Conservation (phyloP, 2,113 vertebrate species). For the Mesembrinibis cayennensis region DNA sequence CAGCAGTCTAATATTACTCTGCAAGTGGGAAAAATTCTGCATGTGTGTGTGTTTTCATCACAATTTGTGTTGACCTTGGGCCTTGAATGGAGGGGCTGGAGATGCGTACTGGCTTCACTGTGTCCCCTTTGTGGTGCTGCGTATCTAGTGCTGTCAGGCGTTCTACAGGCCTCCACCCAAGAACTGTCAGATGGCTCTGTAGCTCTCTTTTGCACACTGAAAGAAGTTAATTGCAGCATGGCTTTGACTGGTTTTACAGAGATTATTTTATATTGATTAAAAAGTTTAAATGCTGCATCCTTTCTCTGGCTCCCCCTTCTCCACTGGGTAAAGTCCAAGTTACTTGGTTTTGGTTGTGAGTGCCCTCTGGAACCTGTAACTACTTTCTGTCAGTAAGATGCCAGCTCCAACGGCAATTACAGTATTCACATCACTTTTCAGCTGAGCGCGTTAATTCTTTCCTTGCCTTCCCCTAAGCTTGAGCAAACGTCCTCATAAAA, state of each 20-base stretch:
- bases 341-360: not conserved
- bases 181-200: not conserved
- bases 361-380: not conserved
- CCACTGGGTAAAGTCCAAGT: not conserved
- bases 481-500: not conserved
- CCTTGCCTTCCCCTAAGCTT: not conserved
- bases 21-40: not conserved
- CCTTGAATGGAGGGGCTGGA: not conserved
- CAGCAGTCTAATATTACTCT: not conserved
- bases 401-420: not conserved
- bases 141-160: not conserved
- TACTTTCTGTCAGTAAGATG: not conserved
- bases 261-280: conserved; percentile 34
- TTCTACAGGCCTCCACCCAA: not conserved
- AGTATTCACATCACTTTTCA: not conserved
- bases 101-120: not conserved
- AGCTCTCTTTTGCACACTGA: not conserved
- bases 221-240: not conserved
- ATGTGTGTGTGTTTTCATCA: not conserved
- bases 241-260: not conserved
- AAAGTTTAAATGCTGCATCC: not conserved
- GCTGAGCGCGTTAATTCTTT: not conserved
- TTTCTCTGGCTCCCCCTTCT: not conserved
- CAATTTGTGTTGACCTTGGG: not conserved
- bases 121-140: not conserved